Conservation (phyloP, 2,888 invertebrate species). For the Eilema caniola region DNA sequence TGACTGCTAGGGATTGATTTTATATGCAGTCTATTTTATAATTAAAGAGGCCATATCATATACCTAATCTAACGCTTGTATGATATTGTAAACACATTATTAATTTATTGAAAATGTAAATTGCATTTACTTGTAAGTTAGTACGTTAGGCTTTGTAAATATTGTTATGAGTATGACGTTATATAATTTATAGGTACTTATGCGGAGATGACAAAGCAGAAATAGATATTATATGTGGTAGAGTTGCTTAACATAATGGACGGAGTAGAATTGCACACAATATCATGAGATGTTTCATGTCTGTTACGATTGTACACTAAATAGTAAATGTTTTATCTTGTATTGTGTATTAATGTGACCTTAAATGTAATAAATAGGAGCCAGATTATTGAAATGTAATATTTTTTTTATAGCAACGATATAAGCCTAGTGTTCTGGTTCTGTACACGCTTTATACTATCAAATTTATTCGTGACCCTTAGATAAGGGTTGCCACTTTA, state of each 20-base stretch:
- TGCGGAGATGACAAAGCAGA: constrained; percentile 74
- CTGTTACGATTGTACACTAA: constrained; percentile 74
- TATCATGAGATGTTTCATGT: constrained; percentile 70
- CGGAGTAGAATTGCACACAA: constrained; percentile 78
- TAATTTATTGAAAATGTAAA: constrained; percentile 85
- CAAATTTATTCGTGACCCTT: constrained; percentile 52
- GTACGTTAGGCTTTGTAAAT: constrained; percentile 86
- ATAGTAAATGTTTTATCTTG: constrained; percentile 81
- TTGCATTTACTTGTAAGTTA: constrained; percentile 86
- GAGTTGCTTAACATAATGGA: constrained; percentile 72
- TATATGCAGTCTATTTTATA: constrained; percentile 77
- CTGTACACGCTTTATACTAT: constrained; percentile 48
- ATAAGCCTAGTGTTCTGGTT: constrained; percentile 37
- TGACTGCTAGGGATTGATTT: constrained; percentile 74
- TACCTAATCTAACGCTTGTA: constrained; percentile 82
- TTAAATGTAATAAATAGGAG: constrained; percentile 58
- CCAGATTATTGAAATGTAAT: constrained; percentile 44
- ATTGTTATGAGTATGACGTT: constrained; percentile 82
- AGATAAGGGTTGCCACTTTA: constrained; percentile 6
- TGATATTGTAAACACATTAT: constrained; percentile 83
- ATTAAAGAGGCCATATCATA: constrained; percentile 82
- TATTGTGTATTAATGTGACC: constrained; percentile 81
- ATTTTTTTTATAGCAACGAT: constrained; percentile 39
- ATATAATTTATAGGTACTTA: constrained; percentile 85
- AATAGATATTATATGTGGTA: constrained; percentile 79